These are phyloP conservation scores for Pomatorhinus ruficollis DNA, from an alignment of 2,113 vertebrate genomes.

Conservation along the genomic window DNA sequence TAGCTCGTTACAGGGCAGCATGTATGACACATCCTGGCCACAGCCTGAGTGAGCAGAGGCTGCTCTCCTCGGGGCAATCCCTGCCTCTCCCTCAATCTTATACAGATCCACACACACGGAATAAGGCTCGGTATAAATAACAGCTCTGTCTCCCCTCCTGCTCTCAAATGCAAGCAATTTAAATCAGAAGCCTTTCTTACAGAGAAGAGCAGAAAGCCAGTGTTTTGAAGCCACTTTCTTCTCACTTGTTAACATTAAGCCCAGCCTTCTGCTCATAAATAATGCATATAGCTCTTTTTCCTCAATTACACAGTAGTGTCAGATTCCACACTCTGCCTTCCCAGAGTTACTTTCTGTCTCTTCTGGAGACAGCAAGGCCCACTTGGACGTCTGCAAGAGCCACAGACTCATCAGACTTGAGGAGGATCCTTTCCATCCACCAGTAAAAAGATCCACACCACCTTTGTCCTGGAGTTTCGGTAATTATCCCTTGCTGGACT, in stretches of 20 bases:
- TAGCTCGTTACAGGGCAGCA: slow-evolving; percentile 10
- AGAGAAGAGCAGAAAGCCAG: slow-evolving; percentile 41
- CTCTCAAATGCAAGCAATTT: slow-evolving; percentile 49
- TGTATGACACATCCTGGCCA: slow-evolving; percentile 25
- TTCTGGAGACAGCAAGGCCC: slow-evolving; percentile 47
- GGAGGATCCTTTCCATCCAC: neutral
- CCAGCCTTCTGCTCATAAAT: slow-evolving; percentile 72
- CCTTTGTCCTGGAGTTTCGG: neutral
- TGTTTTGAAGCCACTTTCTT: slow-evolving; percentile 69
- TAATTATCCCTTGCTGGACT: neutral
- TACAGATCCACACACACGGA: neutral
- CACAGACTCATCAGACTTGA: slow-evolving; percentile 22
- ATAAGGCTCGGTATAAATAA: neutral
- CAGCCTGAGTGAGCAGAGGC: neutral
- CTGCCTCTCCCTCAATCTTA: neutral
- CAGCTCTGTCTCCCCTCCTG: slow-evolving; percentile 41
- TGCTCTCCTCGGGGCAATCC: slow-evolving; percentile 5
- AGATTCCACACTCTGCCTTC: slow-evolving; percentile 55
- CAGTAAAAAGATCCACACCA: neutral
- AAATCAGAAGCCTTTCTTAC: slow-evolving; percentile 47
- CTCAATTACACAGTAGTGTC: slow-evolving; percentile 60
- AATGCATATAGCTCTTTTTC: slow-evolving; percentile 68
- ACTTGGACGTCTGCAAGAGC: slow-evolving; percentile 9
- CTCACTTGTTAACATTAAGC: slow-evolving; percentile 68
- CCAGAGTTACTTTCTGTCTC: slow-evolving; percentile 53